Conservation (phyloP, 2,113 vertebrate species). For the Oryzias javanicus region DNA sequence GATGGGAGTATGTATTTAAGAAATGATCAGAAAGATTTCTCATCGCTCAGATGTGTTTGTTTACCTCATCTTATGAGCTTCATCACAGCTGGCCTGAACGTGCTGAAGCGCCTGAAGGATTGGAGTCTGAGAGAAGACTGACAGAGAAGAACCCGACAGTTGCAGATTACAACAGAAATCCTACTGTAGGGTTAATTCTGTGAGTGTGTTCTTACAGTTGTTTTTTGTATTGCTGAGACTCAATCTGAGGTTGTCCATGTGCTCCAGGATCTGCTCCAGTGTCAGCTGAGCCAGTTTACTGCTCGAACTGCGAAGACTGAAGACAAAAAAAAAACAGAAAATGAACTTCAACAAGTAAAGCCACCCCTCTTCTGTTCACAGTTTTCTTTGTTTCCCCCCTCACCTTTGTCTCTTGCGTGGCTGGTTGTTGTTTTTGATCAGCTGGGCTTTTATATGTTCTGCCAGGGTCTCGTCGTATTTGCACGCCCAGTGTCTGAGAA, state of each 20-base stretch:
- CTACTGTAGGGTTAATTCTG: background rate
- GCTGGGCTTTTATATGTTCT: slow-evolving; percentile 92
- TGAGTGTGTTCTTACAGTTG: slow-evolving; percentile 64
- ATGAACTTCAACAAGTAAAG: background rate
- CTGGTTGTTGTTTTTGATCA: slow-evolving; percentile 98
- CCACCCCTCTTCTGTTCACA: background rate
- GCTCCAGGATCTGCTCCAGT: slow-evolving; percentile 94
- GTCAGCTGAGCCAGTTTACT: slow-evolving; percentile 96
- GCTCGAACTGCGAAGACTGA: slow-evolving; percentile 91
- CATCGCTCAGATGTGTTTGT: too few relatives aligned
- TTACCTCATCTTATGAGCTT: slow-evolving; percentile 94
- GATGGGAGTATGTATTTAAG: too few relatives aligned
- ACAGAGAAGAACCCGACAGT: background rate
- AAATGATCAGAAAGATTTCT: too few relatives aligned
- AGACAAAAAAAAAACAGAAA: background rate
- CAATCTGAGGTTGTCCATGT: slow-evolving; percentile 89
- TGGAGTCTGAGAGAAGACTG: slow-evolving; percentile 93
- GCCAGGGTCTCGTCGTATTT: slow-evolving; percentile 89
- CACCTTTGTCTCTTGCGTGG: slow-evolving; percentile 93
- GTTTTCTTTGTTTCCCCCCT: too few relatives aligned
- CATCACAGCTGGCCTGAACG: slow-evolving; percentile 95
- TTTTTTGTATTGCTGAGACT: slow-evolving; percentile 90
- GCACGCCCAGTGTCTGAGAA: slow-evolving; percentile 92
- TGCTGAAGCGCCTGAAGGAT: slow-evolving; percentile 95
- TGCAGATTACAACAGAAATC: background rate